Evolutionary conservation across 2,888 invertebrate species (phyloP), one percentile per base, ranked within the genome.

Genomic region (Lepidocyrtinus sp.): DNA sequence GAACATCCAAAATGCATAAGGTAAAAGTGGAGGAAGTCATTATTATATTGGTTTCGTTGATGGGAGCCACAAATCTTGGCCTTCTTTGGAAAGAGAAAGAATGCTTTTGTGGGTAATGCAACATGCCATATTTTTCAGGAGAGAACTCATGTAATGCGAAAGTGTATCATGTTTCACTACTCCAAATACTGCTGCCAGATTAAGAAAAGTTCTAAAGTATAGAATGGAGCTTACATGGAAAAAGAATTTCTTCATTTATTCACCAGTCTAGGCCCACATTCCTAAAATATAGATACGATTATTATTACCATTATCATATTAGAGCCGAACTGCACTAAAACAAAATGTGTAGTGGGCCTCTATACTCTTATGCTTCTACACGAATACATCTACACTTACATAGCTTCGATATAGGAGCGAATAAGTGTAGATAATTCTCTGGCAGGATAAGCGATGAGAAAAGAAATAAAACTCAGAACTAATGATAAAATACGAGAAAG

Each of bases 401-500:
- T n/a, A n/a, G n/a, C n/a, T n/a, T n/a, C n/a, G n/a, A n/a, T n/a
- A n/a, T n/a, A n/a, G n/a, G n/a, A n/a, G n/a, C n/a, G n/a, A 36
- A 12, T 36, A 36, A 36, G 36, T 36, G 36, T 22, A 62, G 78
- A 78, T 72, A 72, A 72, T 78, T 78, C 19, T 36, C 24, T 62
- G 72, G 72, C 72, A 72, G 67, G 78, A 78, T 78, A 78, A 78
- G 78, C 50, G 73, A 79, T 73, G 69, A 25, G 63, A 63, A 73
- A 73, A 73, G 78, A 79, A 79, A 79, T 79, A 79, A 73, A 79
- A 73, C 78, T 79, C 73, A 73, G 69, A 36, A 73, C 72, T 79
- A 79, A 79, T 79, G 78, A 79, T 79, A 79, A 79, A 79, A 79
- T 79, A 79, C 73, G 78, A 79, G 73, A 69, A 79, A 79, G 68